phyloP scores from a whole-genome alignment of 2,113 vertebrate species.

The Herpetotheres cachinnans region DNA sequence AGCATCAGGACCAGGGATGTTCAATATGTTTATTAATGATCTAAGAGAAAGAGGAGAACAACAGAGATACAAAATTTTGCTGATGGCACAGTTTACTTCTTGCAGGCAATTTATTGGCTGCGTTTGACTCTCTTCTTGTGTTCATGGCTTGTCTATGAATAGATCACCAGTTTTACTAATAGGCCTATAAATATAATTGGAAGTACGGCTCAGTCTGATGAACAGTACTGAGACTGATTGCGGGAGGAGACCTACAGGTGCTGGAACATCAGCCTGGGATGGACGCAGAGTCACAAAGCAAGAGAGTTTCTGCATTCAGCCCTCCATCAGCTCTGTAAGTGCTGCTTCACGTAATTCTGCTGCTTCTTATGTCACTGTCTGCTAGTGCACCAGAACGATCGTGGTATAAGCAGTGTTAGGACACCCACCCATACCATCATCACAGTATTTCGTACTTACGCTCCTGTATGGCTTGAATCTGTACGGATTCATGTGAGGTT shows the following conservation, averaged over 20 bases:
- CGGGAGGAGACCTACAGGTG: not conserved
- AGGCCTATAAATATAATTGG: conserved; percentile 54
- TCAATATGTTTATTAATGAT: conserved; percentile 71
- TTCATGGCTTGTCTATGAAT: conserved; percentile 24
- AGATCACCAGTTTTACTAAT: conserved; percentile 42
- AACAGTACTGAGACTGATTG: conserved; percentile 8
- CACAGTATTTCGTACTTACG: not conserved
- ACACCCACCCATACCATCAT: no score
- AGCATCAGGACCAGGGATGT: conserved; percentile 39
- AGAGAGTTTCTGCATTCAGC: not conserved
- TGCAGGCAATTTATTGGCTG: conserved; percentile 44
- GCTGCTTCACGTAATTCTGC: not conserved
- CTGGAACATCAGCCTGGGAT: not conserved
- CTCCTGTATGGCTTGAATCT: not conserved
- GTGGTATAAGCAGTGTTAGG: not conserved
- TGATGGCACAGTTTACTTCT: conserved; percentile 50
- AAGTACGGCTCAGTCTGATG: not conserved
- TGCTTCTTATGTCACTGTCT: not conserved
- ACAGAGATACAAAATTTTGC: conserved; percentile 60
- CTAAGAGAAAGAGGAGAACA: conserved; percentile 46
- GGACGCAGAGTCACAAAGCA: not conserved
- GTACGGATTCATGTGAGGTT: not conserved
- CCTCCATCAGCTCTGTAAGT: not conserved
- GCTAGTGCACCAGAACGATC: not conserved
- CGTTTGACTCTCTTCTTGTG: not conserved